Conservation (phyloP, 1,140 invertebrate species). For the Dreissena polymorpha region DNA sequence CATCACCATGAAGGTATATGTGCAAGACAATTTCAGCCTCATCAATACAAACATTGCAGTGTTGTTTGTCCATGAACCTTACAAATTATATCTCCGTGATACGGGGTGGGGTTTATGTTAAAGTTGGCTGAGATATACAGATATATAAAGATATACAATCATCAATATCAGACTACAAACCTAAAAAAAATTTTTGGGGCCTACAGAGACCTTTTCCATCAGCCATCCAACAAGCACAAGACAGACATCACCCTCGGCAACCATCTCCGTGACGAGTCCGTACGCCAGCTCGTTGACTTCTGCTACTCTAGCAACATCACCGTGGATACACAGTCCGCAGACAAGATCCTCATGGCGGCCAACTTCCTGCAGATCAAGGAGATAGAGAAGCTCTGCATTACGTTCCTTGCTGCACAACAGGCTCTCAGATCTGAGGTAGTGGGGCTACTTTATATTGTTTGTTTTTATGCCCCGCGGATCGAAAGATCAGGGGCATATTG, state of each 20-base stretch:
- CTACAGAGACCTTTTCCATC: conserved; percentile 50
- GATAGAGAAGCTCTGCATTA: conserved; percentile 54
- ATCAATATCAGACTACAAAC: no score
- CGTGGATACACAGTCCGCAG: conserved; percentile 53
- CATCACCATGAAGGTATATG: no score
- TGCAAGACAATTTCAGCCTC: no score
- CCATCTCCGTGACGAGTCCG: conserved; percentile 43
- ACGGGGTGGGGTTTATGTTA: no score
- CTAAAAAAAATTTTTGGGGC: no score
- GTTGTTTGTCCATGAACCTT: no score
- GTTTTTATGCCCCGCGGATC: no score
- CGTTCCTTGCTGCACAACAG: conserved; percentile 52
- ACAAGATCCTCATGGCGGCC: conserved; percentile 49
- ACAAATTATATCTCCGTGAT: no score
- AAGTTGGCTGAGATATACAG: no score
- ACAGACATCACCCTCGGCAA: conserved; percentile 44
- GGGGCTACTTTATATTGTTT: neutral
- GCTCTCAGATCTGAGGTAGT: conserved; percentile 51
- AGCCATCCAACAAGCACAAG: conserved; percentile 33
- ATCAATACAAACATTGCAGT: no score
- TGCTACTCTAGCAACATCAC: conserved; percentile 54
- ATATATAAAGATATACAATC: no score
- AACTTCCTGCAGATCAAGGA: conserved; percentile 54
- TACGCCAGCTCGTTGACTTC: conserved; percentile 48
- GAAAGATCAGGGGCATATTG: no score